Percentiles rank a stretch among this genome's conserved stretches.
phyloP scores from a whole-genome alignment of 2,113 vertebrate species.

The Leptobrachium leishanense region DNA sequence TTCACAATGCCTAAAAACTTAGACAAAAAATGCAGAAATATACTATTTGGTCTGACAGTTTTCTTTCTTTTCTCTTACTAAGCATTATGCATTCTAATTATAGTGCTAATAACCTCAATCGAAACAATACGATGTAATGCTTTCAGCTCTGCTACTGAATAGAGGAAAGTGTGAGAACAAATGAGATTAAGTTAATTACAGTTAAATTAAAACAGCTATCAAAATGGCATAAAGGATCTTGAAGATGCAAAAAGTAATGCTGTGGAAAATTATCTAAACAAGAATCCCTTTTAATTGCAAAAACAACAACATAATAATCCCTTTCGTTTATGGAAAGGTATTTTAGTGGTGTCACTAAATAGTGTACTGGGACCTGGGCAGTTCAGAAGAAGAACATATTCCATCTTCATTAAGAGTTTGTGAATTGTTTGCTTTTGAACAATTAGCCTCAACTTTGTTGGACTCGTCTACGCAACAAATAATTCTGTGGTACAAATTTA shows the following conservation, averaged over 20 bases:
- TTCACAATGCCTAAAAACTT: too few species aligned
- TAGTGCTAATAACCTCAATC: conserved; percentile 32
- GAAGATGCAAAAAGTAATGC: conserved; percentile 50
- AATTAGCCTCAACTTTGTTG: conserved; percentile 22
- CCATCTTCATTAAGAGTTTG: conserved; percentile 26
- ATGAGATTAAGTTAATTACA: conserved; percentile 55
- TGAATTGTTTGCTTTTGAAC: conserved; percentile 31
- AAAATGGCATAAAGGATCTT: conserved; percentile 44
- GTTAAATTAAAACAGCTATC: conserved; percentile 52
- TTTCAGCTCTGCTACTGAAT: conserved; percentile 34
- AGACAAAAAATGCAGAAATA: too few species aligned
- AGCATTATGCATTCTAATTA: conserved; percentile 25
- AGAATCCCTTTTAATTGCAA: conserved; percentile 45
- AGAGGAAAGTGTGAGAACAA: conserved; percentile 43
- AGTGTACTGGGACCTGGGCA: conserved; percentile 8
- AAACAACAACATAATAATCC: conserved; percentile 39
- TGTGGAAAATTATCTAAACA: conserved; percentile 50
- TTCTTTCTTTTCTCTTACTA: neutral
- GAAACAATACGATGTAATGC: conserved; percentile 36
- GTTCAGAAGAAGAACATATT: conserved; percentile 16
- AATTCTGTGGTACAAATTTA: conserved; percentile 16
- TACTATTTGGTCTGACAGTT: too few species aligned
- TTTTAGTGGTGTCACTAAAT: neutral
- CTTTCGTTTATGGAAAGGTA: conserved; percentile 16
- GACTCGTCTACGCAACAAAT: conserved; percentile 7